Evolutionary conservation across 2,888 invertebrate species (phyloP).

Genomic region (Agrochola litura): DNA sequence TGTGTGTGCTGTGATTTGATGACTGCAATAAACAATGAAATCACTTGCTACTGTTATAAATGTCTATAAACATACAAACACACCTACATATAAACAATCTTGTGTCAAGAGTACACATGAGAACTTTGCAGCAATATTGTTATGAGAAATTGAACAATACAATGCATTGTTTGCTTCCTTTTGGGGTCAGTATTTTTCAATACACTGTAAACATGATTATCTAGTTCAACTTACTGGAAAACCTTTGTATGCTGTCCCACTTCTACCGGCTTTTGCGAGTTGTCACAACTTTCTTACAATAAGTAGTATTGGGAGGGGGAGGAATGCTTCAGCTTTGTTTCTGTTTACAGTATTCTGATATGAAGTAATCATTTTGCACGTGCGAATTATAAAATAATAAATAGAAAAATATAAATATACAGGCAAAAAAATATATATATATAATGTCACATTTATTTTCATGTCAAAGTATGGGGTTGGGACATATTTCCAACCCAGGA

Average conservation of each 20-base stretch:
- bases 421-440: too few relatives aligned
- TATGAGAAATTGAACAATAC: constrained; percentile 34
- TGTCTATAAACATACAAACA: constrained; percentile 1
- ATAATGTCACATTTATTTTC: background rate
- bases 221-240: background rate
- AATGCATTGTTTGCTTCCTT: constrained; percentile 43
- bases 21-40: background rate
- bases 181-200: constrained; percentile 4
- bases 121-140: constrained; percentile 21
- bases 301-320: background rate
- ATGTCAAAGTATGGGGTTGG: too few relatives aligned
- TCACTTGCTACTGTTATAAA: background rate
- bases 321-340: background rate
- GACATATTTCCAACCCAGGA: background rate
- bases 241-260: constrained; percentile 5
- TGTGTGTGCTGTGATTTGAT: background rate
- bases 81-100: constrained; percentile 4
- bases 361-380: background rate
- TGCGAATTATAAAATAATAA: constrained; percentile 5
- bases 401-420: background rate
- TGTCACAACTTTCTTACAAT: background rate
- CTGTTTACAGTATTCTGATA: background rate
- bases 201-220: constrained; percentile 15
- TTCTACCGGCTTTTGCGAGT: constrained; percentile 24
- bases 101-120: constrained; percentile 19